A percentile compares a stretch with the other conserved stretches of the same genome.
phyloP scores from a whole-genome alignment of 2,888 invertebrate genomes.

The Calameuta idolon region DNA sequence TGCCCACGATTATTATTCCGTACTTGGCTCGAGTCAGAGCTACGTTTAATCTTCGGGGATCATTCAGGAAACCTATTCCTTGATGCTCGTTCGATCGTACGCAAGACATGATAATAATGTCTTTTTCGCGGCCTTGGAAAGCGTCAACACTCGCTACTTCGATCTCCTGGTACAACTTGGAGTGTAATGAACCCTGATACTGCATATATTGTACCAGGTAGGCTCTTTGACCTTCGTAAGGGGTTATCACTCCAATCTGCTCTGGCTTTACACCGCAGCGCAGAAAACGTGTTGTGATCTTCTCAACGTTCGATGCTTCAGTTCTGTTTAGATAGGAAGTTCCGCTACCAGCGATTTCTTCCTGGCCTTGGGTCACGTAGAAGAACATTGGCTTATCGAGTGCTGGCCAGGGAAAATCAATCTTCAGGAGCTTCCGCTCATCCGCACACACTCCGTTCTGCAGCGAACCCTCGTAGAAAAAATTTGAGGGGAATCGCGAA shows the following conservation, averaged over 20 bases:
- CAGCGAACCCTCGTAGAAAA: constrained; percentile 98
- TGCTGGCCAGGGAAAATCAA: constrained; percentile 98
- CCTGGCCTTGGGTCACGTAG: constrained; percentile 97
- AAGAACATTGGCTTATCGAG: constrained; percentile 99
- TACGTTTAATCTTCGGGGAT: constrained; percentile 97
- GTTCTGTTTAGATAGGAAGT: constrained; percentile 98
- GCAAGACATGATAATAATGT: constrained; percentile 99
- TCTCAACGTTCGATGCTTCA: constrained; percentile 98
- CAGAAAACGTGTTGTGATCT: constrained; percentile 94
- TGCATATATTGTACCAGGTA: constrained; percentile 99
- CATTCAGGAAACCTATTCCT: constrained; percentile 98
- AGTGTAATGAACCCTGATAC: constrained; percentile 96
- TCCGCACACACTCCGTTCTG: constrained; percentile 99
- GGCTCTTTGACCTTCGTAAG: constrained; percentile 98
- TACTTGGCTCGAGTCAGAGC: constrained; percentile 97
- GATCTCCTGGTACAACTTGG: constrained; percentile 97
- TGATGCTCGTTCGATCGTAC: constrained; percentile 99
- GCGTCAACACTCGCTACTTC: constrained; percentile 99
- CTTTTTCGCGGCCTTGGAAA: constrained; percentile 98
- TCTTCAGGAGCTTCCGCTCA: constrained; percentile 87
- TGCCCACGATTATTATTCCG: constrained; percentile 98
- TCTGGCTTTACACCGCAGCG: constrained; percentile 96
- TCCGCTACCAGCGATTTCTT: constrained; percentile 98
- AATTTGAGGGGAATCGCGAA: constrained; percentile 97
- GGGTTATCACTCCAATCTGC: constrained; percentile 98